A percentile compares a stretch with the other conserved stretches of the same genome.
These are phyloP conservation scores for Murina feae DNA, from an alignment of 2,113 vertebrate genomes.

Conservation along the genomic window DNA sequence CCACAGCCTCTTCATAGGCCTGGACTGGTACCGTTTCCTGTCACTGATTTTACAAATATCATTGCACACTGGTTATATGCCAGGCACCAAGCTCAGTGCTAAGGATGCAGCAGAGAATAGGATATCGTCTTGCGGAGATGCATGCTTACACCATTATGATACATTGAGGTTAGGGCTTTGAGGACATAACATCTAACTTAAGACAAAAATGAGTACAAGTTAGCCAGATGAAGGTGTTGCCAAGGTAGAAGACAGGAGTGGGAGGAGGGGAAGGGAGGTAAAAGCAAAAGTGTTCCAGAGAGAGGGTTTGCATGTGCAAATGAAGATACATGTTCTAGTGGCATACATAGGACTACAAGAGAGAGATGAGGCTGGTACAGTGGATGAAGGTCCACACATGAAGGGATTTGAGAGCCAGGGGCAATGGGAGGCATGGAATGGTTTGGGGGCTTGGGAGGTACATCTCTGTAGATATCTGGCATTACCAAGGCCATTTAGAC, in stretches of 20 bases:
- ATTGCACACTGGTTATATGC: neutral
- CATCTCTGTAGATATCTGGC: neutral
- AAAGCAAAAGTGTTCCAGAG: neutral
- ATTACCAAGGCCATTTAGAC: neutral
- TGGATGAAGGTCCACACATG: neutral
- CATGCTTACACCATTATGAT: neutral
- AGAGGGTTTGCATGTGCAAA: neutral
- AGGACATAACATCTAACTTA: neutral
- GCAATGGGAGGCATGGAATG: neutral
- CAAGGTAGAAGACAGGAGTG: no score
- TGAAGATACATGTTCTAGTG: neutral
- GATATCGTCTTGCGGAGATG: neutral
- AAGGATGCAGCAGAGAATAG: neutral
- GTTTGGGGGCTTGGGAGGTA: neutral
- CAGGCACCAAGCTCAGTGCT: neutral
- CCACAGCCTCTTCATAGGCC: neutral
- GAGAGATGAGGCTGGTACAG: neutral
- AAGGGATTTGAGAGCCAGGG: neutral
- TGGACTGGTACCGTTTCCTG: neutral
- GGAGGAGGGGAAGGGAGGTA: fast-evolving
- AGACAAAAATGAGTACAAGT: neutral
- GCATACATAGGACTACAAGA: neutral
- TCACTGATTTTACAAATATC: neutral
- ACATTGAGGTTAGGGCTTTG: neutral
- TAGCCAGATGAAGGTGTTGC: neutral